Conservation (phyloP, 2,113 vertebrate species). For the Pygoscelis antarcticus region DNA sequence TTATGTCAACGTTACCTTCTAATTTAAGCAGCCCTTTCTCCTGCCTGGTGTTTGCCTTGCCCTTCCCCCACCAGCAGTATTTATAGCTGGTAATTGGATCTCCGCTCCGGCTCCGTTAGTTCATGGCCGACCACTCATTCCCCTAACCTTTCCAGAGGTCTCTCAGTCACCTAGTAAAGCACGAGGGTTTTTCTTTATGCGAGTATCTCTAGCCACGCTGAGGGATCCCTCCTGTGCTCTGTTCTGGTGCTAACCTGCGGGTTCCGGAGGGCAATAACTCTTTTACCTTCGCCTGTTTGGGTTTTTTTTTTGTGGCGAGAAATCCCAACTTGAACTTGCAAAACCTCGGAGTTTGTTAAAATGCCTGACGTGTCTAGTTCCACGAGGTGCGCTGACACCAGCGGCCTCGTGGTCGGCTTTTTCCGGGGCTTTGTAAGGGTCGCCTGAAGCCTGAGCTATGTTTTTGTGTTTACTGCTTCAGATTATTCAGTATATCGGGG, state of each 20-base stretch:
- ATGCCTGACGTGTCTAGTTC: accelerated
- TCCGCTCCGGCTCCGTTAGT: accelerated
- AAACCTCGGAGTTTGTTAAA: neutral
- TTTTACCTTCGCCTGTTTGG: neutral
- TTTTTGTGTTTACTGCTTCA: constrained; percentile 35
- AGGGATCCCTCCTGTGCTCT: neutral
- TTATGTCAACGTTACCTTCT: neutral
- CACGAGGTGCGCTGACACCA: accelerated
- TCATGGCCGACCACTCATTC: accelerated
- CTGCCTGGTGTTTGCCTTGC: neutral
- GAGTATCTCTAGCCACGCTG: accelerated
- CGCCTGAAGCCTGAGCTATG: neutral
- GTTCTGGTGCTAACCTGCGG: neutral
- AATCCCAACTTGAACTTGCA: neutral
- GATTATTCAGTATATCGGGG: constrained; percentile 92
- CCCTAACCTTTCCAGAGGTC: neutral
- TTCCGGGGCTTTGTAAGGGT: neutral
- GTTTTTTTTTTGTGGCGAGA: neutral
- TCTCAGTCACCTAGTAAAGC: neutral
- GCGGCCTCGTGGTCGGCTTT: neutral
- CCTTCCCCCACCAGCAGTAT: neutral
- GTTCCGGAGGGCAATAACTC: neutral
- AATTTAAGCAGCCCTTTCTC: neutral
- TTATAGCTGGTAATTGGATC: neutral
- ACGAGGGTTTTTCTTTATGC: accelerated